A percentile compares a stretch with the other conserved stretches of the same genome.
Evolutionary conservation across 2,797 vertebrate genomes (phyloP).

Genomic region (Adrianichthys oophorus): DNA sequence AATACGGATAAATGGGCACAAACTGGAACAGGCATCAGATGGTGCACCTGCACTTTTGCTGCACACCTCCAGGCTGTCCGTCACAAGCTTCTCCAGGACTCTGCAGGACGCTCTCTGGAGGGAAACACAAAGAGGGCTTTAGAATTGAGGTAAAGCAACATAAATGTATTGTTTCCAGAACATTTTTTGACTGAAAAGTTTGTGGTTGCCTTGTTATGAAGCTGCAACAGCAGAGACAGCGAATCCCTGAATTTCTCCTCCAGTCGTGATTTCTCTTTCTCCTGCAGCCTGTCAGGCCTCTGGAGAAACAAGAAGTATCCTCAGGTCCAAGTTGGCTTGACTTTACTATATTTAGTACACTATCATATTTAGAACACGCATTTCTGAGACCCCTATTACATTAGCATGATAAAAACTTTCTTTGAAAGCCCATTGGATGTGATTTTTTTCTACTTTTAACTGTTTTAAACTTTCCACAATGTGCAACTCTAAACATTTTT

Average conservation of each 20-base stretch:
- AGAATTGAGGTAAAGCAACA: background rate
- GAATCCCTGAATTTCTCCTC: slow-evolving; percentile 74
- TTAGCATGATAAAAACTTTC: no score
- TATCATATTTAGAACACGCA: no score
- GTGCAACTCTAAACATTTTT: no score
- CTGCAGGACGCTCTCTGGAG: slow-evolving; percentile 67
- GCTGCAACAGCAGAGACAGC: slow-evolving; percentile 69
- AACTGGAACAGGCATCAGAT: background rate
- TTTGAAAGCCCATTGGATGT: no score
- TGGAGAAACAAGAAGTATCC: background rate
- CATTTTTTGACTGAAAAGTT: no score
- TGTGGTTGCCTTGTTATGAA: slow-evolving; percentile 66
- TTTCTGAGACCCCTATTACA: no score
- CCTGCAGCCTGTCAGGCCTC: slow-evolving; percentile 38
- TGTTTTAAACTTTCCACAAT: no score
- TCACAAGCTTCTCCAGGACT: slow-evolving; percentile 67
- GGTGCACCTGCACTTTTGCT: slow-evolving; percentile 60
- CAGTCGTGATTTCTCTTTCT: slow-evolving; percentile 52
- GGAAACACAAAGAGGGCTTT: background rate
- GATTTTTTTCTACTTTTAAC: no score
- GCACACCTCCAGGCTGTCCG: slow-evolving; percentile 68
- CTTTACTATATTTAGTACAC: background rate
- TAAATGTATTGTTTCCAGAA: no score
- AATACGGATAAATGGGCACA: background rate
- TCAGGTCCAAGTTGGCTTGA: background rate